These are phyloP conservation scores for Indri indri DNA, from an alignment of 2,113 vertebrate genomes.

Conservation along the genomic window DNA sequence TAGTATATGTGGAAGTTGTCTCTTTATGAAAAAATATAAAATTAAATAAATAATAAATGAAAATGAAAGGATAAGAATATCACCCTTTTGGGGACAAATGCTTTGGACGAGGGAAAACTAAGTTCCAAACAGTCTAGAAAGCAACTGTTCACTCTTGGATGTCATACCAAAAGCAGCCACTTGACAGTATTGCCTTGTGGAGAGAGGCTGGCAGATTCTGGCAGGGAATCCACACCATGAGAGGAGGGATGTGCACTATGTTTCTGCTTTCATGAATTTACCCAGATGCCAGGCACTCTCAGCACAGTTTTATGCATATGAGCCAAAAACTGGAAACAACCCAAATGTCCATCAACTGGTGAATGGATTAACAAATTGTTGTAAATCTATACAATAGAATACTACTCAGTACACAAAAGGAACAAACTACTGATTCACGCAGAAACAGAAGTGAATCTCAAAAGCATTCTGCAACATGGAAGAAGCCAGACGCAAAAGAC, in stretches of 20 bases:
- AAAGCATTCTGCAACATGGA: not conserved
- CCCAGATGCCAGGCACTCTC: not conserved
- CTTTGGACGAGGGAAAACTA: not conserved
- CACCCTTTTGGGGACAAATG: not conserved
- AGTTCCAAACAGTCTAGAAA: not conserved
- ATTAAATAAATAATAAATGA: not conserved
- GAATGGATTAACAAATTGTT: not conserved
- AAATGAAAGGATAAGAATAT: not conserved
- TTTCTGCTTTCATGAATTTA: not conserved
- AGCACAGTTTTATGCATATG: not conserved
- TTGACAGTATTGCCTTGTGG: not conserved
- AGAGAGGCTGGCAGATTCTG: not conserved
- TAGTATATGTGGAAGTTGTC: not conserved
- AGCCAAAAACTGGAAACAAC: not conserved
- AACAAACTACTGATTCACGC: not conserved
- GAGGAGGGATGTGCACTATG: not conserved
- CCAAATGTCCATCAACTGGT: not conserved
- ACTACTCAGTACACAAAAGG: not conserved
- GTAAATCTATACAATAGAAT: not conserved
- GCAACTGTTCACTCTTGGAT: not conserved
- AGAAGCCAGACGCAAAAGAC: not conserved
- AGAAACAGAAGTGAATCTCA: not conserved
- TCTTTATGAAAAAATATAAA: not conserved
- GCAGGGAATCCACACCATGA: not conserved
- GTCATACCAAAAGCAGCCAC: not conserved